A percentile compares a stretch with the other conserved stretches of the same genome.
These are phyloP conservation scores for Paedocypris sp. DNA, from an alignment of 2,113 vertebrate species.

Conservation along the genomic window DNA sequence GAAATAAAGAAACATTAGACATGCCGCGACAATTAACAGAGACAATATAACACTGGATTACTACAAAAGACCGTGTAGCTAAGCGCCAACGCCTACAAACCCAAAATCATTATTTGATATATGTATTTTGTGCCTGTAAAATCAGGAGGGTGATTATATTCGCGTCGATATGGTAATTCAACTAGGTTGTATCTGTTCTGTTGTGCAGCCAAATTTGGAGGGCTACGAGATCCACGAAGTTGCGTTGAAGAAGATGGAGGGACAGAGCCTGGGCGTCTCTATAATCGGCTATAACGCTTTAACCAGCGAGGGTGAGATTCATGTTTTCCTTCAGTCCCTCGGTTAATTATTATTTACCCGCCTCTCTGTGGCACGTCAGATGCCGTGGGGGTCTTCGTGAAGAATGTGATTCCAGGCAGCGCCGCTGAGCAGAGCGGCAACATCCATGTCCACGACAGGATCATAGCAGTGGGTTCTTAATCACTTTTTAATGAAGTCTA, in stretches of 20 bases:
- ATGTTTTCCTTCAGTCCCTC: neutral
- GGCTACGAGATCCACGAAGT: slow-evolving; percentile 78
- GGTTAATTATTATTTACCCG: neutral
- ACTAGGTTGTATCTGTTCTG: neutral
- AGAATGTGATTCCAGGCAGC: slow-evolving; percentile 73
- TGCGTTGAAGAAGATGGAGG: slow-evolving; percentile 74
- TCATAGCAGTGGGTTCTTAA: slow-evolving; percentile 67
- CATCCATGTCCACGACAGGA: slow-evolving; percentile 72
- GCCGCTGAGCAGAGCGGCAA: slow-evolving; percentile 73
- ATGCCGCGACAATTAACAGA: no score
- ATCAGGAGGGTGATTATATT: no score
- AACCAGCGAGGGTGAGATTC: slow-evolving; percentile 62
- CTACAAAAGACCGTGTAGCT: no score
- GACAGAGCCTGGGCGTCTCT: slow-evolving; percentile 90
- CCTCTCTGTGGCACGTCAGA: slow-evolving; percentile 42
- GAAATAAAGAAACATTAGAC: no score
- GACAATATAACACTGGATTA: no score
- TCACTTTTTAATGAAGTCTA: slow-evolving; percentile 32
- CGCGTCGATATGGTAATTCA: no score
- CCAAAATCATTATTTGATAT: no score
- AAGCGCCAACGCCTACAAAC: no score
- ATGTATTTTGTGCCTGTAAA: neutral
- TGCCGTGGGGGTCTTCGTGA: slow-evolving; percentile 74
- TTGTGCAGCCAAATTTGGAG: slow-evolving; percentile 58
- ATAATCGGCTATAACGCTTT: slow-evolving; percentile 78